These are phyloP conservation scores for Penelope pileata DNA, from an alignment of 2,113 vertebrate genomes.

Conservation along the genomic window DNA sequence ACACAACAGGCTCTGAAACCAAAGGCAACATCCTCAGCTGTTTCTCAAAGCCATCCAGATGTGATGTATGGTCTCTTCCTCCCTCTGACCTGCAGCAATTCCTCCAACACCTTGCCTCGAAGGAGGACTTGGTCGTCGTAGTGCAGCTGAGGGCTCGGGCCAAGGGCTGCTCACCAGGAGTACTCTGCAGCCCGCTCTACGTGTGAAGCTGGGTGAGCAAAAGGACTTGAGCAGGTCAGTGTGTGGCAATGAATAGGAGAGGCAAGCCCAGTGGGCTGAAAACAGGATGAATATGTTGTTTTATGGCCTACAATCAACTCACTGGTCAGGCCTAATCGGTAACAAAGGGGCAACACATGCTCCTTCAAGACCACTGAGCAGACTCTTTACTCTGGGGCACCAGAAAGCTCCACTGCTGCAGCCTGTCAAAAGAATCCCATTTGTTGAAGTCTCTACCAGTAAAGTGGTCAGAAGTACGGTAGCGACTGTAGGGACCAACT, in stretches of 20 bases:
- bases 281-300: accelerated
- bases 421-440: neutral
- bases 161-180: neutral
- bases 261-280: accelerated
- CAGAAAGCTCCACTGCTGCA: neutral
- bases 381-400: neutral
- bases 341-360: accelerated
- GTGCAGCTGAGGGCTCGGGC: neutral
- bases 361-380: too few species aligned
- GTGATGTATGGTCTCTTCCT: neutral
- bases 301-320: accelerated
- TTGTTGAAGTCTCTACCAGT: neutral
- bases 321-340: too few species aligned
- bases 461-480: accelerated
- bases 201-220: accelerated
- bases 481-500: accelerated
- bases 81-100: accelerated
- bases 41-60: neutral
- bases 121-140: accelerated
- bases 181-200: neutral
- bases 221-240: accelerated
- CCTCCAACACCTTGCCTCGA: neutral
- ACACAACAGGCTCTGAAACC: neutral
- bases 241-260: accelerated
- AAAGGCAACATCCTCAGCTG: neutral